Percentiles rank a stretch among this genome's conserved stretches.
Conservation (phyloP, 2,888 invertebrate species). For the Chloroclysta siterata region DNA sequence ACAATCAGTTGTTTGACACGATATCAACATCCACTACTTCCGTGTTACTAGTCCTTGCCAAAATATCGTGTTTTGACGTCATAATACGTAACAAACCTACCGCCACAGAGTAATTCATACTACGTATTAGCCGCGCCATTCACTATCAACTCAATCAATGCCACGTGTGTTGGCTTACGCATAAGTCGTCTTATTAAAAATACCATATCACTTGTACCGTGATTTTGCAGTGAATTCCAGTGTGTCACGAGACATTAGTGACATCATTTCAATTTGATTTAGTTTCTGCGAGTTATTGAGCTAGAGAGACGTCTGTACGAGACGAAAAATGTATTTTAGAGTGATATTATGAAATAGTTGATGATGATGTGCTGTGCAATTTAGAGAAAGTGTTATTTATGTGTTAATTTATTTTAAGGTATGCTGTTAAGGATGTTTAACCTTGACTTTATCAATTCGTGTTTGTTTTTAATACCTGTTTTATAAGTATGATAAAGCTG, state of each 20-base stretch:
- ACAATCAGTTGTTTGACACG: not conserved
- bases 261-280: slow-evolving; percentile 2
- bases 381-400: not conserved
- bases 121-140: not conserved
- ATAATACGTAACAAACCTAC: slow-evolving; percentile 12
- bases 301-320: not conserved
- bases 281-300: slow-evolving; percentile 7
- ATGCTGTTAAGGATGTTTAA: not conserved
- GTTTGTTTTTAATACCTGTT: not conserved
- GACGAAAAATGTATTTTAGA: not conserved
- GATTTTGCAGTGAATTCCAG: slow-evolving; percentile 8
- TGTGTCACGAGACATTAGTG: slow-evolving; percentile 13
- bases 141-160: slow-evolving; percentile 5
- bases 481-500: not conserved
- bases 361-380: not conserved
- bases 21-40: slow-evolving; percentile 18
- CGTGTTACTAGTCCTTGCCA: slow-evolving; percentile 22
- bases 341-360: slow-evolving; percentile 3
- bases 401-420: slow-evolving; percentile 1
- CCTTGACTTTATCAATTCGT: slow-evolving; percentile 7
- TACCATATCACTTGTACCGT: not conserved
- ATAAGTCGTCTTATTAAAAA: not conserved
- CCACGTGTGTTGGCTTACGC: slow-evolving; percentile 8
- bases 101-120: not conserved
- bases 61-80: slow-evolving; percentile 28